phyloP scores from a whole-genome alignment of 2,888 invertebrate genomes.

The Bruchidius siliquastri region DNA sequence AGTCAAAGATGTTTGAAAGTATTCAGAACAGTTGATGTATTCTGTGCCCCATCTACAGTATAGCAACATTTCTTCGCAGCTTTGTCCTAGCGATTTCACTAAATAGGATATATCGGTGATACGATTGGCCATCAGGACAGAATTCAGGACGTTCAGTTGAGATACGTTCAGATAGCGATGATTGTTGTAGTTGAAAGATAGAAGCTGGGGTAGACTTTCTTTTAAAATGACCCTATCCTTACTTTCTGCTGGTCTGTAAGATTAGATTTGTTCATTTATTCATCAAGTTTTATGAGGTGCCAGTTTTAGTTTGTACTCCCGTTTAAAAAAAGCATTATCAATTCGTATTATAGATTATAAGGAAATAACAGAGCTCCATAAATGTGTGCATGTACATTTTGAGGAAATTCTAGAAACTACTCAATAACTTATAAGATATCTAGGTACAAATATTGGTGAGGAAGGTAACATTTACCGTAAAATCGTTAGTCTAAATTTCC shows the following conservation, averaged over 20 bases:
- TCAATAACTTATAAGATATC: too few relatives aligned
- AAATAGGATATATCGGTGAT: constrained; percentile 23
- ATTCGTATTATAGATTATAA: too few relatives aligned
- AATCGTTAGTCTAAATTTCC: too few relatives aligned
- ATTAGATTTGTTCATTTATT: background rate
- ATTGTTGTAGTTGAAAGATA: constrained; percentile 28
- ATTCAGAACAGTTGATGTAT: constrained; percentile 29
- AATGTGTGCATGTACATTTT: too few relatives aligned
- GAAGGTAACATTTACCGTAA: too few relatives aligned
- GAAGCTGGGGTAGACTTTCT: constrained; percentile 29
- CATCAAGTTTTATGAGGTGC: too few relatives aligned
- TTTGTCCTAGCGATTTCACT: constrained; percentile 28
- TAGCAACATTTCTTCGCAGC: constrained; percentile 39
- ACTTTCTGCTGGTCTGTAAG: background rate
- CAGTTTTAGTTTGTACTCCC: too few relatives aligned
- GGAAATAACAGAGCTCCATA: too few relatives aligned
- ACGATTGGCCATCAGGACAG: constrained; percentile 32
- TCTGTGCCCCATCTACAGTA: constrained; percentile 39
- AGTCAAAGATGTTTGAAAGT: constrained; percentile 34
- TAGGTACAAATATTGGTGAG: too few relatives aligned
- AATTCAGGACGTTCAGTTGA: constrained; percentile 28
- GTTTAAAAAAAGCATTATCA: too few relatives aligned
- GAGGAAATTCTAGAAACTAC: too few relatives aligned
- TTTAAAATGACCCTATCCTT: background rate
- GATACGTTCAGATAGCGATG: constrained; percentile 20